Percentiles rank a stretch among this genome's conserved stretches.
These are phyloP conservation scores for Penaeus indicus DNA, from an alignment of 1,140 invertebrate species.

Conservation along the genomic window DNA sequence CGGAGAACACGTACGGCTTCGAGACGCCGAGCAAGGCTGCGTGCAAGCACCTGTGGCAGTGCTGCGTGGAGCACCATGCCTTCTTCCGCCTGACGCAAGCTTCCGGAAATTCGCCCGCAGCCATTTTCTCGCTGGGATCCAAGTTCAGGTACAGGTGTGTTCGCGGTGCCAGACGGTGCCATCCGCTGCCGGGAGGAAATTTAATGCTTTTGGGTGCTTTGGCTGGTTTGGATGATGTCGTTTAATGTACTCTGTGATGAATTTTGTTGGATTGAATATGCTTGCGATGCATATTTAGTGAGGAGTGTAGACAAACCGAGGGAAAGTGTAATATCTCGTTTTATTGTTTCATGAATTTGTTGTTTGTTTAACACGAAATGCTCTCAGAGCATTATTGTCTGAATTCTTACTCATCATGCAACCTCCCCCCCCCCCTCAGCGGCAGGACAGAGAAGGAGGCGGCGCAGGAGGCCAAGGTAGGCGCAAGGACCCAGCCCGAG, in stretches of 20 bases:
- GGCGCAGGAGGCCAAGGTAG: constrained; percentile 75
- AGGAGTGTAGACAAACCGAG: too few species aligned
- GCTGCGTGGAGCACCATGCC: constrained; percentile 97
- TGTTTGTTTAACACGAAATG: too few species aligned
- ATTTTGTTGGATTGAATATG: too few species aligned
- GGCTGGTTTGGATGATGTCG: neutral
- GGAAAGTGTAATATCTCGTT: too few species aligned
- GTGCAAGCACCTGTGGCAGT: constrained; percentile 98
- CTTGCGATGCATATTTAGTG: too few species aligned
- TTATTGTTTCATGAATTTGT: too few species aligned
- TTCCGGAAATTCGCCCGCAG: constrained; percentile 72
- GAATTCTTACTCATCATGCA: neutral
- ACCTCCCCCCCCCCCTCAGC: constrained; percentile 68
- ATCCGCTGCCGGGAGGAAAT: neutral
- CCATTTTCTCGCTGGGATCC: constrained; percentile 81
- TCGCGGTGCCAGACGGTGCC: neutral
- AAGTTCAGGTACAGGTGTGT: constrained; percentile 80
- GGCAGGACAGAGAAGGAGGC: constrained; percentile 79
- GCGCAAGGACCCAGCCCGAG: constrained; percentile 80
- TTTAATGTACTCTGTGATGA: too few species aligned
- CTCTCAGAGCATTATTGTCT: too few species aligned
- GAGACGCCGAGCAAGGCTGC: constrained; percentile 94
- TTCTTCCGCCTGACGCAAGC: constrained; percentile 93
- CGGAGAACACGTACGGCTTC: constrained; percentile 95
- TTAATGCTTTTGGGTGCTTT: neutral